phyloP scores from a whole-genome alignment of 2,888 invertebrate genomes.

The Trichogramma dendrolimi region DNA sequence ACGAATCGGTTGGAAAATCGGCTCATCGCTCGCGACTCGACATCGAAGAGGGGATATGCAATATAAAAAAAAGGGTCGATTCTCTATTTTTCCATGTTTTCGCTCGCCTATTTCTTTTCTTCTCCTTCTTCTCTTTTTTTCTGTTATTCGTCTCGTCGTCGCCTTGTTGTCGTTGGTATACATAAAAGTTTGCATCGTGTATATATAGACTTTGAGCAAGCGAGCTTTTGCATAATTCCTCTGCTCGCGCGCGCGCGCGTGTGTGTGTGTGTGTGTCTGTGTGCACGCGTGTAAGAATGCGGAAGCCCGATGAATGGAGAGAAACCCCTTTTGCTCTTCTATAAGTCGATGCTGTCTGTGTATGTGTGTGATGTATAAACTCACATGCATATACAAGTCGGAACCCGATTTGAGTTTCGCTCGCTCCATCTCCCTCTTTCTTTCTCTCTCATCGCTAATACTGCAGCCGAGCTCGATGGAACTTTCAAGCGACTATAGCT shows the following conservation, averaged over 20 bases:
- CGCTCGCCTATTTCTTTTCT: not conserved
- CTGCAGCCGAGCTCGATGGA: too few species aligned
- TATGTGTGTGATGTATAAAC: too few species aligned
- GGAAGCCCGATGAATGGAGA: conserved; percentile 26
- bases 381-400: too few species aligned
- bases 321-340: conserved; percentile 16
- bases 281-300: conserved; percentile 25
- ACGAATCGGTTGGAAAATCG: too few species aligned
- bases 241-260: too few species aligned
- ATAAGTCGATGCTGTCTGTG: conserved; percentile 9
- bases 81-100: not conserved
- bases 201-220: conserved; percentile 11
- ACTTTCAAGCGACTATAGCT: too few species aligned
- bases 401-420: conserved; percentile 19
- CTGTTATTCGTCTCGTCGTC: not conserved
- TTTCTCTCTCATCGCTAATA: too few species aligned
- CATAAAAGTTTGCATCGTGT: too few species aligned
- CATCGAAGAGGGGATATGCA: not conserved
- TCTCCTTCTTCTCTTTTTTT: not conserved
- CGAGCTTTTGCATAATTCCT: conserved; percentile 26
- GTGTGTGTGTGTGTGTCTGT: conserved; percentile 1
- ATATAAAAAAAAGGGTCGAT: not conserved
- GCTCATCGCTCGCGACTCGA: not conserved
- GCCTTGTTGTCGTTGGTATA: not conserved
- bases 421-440: too few species aligned